Evolutionary conservation across 2,888 invertebrate genomes (phyloP).

Genomic region (Hermaeophaga mercurialis): DNA sequence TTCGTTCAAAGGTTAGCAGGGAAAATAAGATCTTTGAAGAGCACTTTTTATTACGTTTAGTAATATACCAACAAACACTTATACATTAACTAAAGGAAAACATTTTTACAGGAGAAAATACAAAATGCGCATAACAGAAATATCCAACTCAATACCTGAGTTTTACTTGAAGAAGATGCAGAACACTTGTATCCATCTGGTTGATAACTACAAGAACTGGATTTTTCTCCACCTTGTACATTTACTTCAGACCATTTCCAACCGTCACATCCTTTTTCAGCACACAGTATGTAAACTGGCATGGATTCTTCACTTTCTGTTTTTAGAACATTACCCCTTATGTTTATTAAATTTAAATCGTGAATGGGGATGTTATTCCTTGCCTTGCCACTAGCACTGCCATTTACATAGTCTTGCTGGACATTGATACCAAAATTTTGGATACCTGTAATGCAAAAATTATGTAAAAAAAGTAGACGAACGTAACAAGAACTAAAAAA

Average conservation of each 20-base stretch:
- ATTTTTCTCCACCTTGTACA: constrained; percentile 23
- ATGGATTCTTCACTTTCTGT: constrained; percentile 18
- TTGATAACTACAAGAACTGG: constrained; percentile 24
- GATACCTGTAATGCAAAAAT: constrained; percentile 26
- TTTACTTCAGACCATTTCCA: constrained; percentile 36
- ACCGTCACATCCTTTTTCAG: constrained; percentile 28
- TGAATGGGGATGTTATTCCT: constrained; percentile 36
- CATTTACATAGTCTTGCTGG: constrained; percentile 38
- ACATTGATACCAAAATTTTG: constrained; percentile 36
- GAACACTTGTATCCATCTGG: constrained; percentile 30
- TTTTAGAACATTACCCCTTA: constrained; percentile 20
- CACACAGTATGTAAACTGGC: constrained; percentile 35
- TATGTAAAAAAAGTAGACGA: too few relatives aligned
- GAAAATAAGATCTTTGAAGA: too few relatives aligned
- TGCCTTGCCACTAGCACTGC: constrained; percentile 29
- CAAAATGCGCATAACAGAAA: background rate
- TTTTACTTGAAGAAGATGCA: background rate
- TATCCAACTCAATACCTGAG: background rate
- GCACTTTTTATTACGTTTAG: too few relatives aligned
- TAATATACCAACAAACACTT: too few relatives aligned
- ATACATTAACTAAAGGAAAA: too few relatives aligned
- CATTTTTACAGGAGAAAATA: background rate
- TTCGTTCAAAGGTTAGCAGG: too few relatives aligned
- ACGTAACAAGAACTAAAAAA: too few relatives aligned
- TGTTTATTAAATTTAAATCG: constrained; percentile 24